Conservation (phyloP, 30 jellyfish, hydroid and myxozoan genomes). For the Clytia hemisphaerica region DNA sequence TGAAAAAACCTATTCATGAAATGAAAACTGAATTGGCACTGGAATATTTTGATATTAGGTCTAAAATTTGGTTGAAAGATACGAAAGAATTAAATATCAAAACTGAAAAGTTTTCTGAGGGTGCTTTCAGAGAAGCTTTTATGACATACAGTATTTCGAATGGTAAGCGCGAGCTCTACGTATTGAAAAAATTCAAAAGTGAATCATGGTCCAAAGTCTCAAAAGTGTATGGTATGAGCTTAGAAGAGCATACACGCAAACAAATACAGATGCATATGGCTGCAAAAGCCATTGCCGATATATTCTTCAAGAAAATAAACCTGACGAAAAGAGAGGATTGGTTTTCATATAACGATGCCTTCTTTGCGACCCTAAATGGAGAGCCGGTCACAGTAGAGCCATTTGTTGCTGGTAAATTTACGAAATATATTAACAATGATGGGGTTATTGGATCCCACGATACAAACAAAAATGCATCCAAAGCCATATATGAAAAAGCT, state of each 20-base stretch:
- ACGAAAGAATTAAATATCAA: neutral
- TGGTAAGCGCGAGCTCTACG: slow-evolving; percentile 3
- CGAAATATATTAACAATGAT: slow-evolving; percentile 17
- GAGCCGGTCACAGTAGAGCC: slow-evolving; percentile 22
- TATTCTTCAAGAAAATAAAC: neutral
- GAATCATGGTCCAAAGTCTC: neutral
- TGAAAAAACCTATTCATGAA: slow-evolving; percentile 1
- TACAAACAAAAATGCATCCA: neutral
- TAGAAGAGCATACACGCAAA: slow-evolving; percentile 3
- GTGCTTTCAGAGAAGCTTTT: slow-evolving; percentile 24
- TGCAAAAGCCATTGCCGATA: neutral
- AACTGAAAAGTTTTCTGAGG: neutral
- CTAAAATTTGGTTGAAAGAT: neutral
- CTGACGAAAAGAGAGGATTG: neutral
- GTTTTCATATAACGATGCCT: neutral
- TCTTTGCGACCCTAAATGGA: slow-evolving; percentile 9
- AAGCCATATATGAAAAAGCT: slow-evolving; percentile 18
- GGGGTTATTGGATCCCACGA: neutral
- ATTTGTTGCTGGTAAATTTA: slow-evolving; percentile 23
- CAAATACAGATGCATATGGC: slow-evolving; percentile 25
- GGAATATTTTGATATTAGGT: neutral
- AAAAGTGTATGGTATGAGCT: neutral
- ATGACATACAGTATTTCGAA: neutral
- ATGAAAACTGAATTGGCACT: neutral
- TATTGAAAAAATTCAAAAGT: slow-evolving; percentile 2